Base-by-base conservation (phyloP, 2,888 invertebrate genomes). In the Adineta ricciae region DNA sequence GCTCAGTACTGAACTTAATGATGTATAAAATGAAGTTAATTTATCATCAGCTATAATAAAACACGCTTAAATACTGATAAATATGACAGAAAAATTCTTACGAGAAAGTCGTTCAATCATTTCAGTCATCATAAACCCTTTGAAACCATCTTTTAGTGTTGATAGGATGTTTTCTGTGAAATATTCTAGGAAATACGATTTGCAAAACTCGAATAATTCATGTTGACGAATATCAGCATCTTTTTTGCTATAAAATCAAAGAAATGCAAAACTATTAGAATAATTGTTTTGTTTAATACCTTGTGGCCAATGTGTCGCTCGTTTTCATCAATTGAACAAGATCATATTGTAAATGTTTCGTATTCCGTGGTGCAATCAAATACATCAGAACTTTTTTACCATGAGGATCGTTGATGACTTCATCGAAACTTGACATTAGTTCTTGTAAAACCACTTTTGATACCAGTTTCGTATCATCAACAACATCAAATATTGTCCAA, bases 401-500 rank as follows among this genome's bases (percentile, higher is more conserved):
- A 93, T 94, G 94, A 89, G 94, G 94, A 89, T 94, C 93, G 64
- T 92, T 91, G 0, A 94, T 93, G 50, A 97, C 91, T 8, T 93
- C 93, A 87, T 93, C 92, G 38, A 94, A 89, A 86, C 93, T 93
- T 52, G 91, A 92, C 52, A 94, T 90, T 86, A 96, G 91, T 86
- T 94, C 94, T 87, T 91, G 90, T 2, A 92, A 87, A 83, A 92
- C 89, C 82, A 94, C 93, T 90, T 97, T 97, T 88, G 94, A 94
- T 36, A 96, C 92, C 0, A 97, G 92, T 85, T 95, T 94, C 0
- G 97, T 97, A 89, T 98, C 97, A 89, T 98, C 97, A 1, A 96
- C 94, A 52, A 87, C 86, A 90, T 97, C 97, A 87, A 97, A 93
- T 87, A 97, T 92, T 0, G 95, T 93, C 87, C 96, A 92, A 46